Evolutionary conservation across 2,797 vertebrate genomes (phyloP).

Genomic region (Kryptopterus vitreolus): DNA sequence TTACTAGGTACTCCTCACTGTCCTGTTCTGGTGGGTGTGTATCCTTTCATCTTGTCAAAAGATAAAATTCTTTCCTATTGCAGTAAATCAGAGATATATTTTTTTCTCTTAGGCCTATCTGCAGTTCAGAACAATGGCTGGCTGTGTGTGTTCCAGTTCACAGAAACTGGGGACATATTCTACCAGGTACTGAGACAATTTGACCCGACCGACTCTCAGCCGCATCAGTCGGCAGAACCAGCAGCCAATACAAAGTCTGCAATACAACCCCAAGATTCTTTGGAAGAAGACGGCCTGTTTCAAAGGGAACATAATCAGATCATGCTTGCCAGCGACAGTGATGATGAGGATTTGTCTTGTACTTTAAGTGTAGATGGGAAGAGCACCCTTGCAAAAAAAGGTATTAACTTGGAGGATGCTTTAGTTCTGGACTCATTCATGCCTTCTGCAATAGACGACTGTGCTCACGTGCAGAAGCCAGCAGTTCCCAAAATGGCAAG

Average conservation of each 20-base stretch:
- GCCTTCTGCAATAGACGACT: background rate
- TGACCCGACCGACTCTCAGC: background rate
- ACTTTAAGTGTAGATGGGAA: background rate
- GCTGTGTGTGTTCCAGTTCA: slow-evolving; percentile 82
- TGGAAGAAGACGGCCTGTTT: slow-evolving; percentile 7
- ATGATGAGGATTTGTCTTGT: background rate
- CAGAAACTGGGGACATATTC: slow-evolving; percentile 85
- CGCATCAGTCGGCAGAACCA: background rate
- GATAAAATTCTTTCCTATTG: background rate
- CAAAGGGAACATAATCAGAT: background rate
- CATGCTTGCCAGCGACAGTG: slow-evolving; percentile 26
- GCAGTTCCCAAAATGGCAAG: slow-evolving; percentile 30
- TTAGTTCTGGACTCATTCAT: background rate
- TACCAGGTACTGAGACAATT: slow-evolving; percentile 73
- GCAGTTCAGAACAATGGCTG: slow-evolving; percentile 58
- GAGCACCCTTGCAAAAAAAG: background rate
- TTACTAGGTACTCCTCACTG: background rate
- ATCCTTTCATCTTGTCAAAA: background rate
- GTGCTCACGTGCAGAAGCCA: background rate
- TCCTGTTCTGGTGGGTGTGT: background rate
- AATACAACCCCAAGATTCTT: background rate
- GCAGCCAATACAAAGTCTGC: slow-evolving; percentile 18
- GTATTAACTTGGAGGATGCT: too few relatives aligned
- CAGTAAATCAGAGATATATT: background rate
- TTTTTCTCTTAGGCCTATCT: slow-evolving; percentile 71